These are phyloP conservation scores for Chaetodon trifasciatus DNA, from an alignment of 2,797 vertebrate genomes.

Conservation along the genomic window DNA sequence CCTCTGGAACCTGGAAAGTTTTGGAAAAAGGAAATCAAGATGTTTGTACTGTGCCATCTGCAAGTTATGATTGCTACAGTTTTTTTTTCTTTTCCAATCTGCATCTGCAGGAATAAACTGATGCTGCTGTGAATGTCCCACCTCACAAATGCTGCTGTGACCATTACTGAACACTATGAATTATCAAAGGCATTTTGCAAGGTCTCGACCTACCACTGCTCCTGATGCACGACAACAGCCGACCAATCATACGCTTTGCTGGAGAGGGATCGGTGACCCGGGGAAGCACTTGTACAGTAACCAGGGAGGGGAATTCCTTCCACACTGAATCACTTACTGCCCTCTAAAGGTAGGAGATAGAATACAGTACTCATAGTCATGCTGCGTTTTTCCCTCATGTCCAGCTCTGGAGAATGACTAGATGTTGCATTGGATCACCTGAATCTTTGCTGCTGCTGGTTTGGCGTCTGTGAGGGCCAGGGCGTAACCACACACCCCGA, in stretches of 20 bases:
- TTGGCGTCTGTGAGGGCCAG: constrained; percentile 91
- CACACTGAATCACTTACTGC: constrained; percentile 87
- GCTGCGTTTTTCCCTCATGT: not conserved
- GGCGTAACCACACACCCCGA: constrained; percentile 93
- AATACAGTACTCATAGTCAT: not conserved
- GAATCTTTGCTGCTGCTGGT: constrained; percentile 89
- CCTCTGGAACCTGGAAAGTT: constrained; percentile 90
- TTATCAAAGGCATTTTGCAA: not conserved
- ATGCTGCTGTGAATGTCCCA: not conserved
- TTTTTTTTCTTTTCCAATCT: not conserved
- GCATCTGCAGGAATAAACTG: not conserved
- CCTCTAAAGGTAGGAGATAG: constrained; percentile 74
- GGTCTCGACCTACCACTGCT: constrained; percentile 88
- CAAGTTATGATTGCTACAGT: not conserved
- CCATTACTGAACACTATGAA: not conserved
- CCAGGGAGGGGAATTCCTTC: constrained; percentile 92
- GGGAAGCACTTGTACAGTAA: constrained; percentile 93
- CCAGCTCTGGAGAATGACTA: not conserved
- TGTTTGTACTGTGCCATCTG: not conserved
- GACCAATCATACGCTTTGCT: constrained; percentile 93
- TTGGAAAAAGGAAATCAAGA: not conserved
- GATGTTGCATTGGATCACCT: constrained; percentile 77
- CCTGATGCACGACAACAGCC: constrained; percentile 91
- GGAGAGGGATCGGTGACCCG: constrained; percentile 93
- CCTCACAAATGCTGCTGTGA: no score